phyloP scores from a whole-genome alignment of 2,113 vertebrate species.

The Syngnathus scovelli region DNA sequence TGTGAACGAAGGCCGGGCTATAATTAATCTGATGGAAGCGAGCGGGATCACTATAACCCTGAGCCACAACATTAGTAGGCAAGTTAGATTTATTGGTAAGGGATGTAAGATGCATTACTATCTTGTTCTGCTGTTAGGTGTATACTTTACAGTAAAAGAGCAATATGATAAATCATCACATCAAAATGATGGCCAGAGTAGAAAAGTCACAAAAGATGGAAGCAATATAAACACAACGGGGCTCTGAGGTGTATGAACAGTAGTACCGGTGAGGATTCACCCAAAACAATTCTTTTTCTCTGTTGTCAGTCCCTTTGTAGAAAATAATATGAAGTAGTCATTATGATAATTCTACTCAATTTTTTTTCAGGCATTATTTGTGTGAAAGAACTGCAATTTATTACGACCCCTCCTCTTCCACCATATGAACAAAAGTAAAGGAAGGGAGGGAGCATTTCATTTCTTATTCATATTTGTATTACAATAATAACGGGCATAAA shows the following conservation, averaged over 20 bases:
- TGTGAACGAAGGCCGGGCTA: conserved; percentile 20
- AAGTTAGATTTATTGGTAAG: conserved; percentile 41
- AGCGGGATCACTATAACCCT: conserved; percentile 20
- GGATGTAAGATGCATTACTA: conserved; percentile 27
- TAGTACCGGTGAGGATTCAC: conserved; percentile 17
- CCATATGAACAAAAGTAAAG: not conserved
- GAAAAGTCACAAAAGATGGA: conserved; percentile 20
- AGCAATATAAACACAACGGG: conserved; percentile 14
- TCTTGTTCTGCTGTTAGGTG: conserved; percentile 28
- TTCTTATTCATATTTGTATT: conserved; percentile 4
- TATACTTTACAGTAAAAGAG: conserved; percentile 38
- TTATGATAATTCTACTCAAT: not conserved
- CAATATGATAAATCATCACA: conserved; percentile 26
- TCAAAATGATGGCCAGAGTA: conserved; percentile 33
- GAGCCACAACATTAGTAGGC: conserved; percentile 25
- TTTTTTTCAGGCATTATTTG: not conserved
- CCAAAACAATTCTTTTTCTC: conserved; percentile 1
- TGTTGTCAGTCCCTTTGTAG: not conserved
- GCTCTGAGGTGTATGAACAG: conserved; percentile 11
- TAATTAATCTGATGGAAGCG: conserved; percentile 35
- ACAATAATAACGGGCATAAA: not conserved
- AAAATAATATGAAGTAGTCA: conserved; percentile 2
- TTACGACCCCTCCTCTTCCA: not conserved
- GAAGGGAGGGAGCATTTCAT: not conserved
- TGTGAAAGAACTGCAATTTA: not conserved